Evolutionary conservation across 2,797 vertebrate genomes (phyloP).

Genomic region (Oreortyx pictus): DNA sequence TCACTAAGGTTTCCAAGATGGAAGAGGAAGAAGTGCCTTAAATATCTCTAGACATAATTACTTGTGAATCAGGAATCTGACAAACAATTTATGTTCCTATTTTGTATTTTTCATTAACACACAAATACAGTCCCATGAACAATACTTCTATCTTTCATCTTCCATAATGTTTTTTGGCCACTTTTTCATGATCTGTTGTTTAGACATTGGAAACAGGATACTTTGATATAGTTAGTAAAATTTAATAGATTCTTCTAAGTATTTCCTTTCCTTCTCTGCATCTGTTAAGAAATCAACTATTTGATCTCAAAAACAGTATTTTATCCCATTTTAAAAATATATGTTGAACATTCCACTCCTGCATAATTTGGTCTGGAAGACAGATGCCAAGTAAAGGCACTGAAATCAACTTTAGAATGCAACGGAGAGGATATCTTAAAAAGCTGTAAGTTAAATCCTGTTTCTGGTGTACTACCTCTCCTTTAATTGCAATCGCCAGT

Average conservation of each 20-base stretch:
- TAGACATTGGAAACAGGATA: slow-evolving; percentile 3
- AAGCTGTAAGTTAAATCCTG: background rate
- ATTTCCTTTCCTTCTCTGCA: background rate
- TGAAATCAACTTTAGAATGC: background rate
- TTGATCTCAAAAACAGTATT: background rate
- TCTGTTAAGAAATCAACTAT: background rate
- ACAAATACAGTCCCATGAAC: background rate
- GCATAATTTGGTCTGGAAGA: background rate
- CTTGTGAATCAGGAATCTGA: background rate
- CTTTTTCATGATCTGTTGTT: slow-evolving; percentile 3
- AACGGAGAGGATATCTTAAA: background rate
- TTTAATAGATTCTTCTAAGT: background rate
- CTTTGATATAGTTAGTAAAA: background rate
- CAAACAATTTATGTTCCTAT: background rate
- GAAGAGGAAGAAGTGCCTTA: background rate
- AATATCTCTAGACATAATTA: background rate
- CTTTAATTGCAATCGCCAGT: slow-evolving; percentile 1
- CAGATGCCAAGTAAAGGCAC: background rate
- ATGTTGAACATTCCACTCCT: no score
- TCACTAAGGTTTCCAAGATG: background rate
- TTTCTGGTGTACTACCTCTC: background rate
- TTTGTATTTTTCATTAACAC: background rate
- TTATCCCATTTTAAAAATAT: no score
- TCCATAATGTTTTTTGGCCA: background rate
- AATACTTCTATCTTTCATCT: background rate